A percentile compares a stretch with the other conserved stretches of the same genome.
These are phyloP conservation scores for Heterodera carotae DNA, from an alignment of 1,140 invertebrate genomes.

Conservation along the genomic window DNA sequence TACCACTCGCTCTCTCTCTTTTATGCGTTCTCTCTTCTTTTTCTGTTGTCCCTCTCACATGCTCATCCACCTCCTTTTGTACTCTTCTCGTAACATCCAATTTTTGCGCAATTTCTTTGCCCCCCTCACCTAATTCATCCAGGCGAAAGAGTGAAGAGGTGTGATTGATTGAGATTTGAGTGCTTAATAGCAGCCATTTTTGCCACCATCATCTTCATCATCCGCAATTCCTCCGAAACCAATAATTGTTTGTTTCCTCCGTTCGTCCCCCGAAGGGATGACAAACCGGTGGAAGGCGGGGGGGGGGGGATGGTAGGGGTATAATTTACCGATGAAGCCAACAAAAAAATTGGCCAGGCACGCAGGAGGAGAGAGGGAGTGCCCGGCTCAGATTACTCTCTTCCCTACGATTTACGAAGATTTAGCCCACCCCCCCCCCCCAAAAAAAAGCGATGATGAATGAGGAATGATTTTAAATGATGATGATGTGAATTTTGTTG, in stretches of 20 bases:
- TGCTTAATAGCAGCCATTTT: neutral
- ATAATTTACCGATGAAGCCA: slow-evolving; percentile 3
- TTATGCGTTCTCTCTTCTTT: too few species aligned
- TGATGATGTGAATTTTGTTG: neutral
- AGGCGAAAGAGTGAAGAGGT: neutral
- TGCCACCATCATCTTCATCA: neutral
- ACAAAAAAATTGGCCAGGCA: neutral
- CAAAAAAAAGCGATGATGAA: neutral
- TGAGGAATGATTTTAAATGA: neutral
- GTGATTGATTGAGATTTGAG: too few species aligned
- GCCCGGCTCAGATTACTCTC: neutral
- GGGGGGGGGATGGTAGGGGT: neutral
- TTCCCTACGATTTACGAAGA: too few species aligned
- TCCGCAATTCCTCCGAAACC: neutral
- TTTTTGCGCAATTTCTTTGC: neutral
- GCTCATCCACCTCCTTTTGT: neutral
- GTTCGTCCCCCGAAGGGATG: neutral
- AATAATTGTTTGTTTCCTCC: neutral
- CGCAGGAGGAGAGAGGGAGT: too few species aligned
- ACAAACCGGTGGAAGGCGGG: too few species aligned
- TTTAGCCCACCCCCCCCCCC: too few species aligned
- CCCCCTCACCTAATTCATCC: neutral
- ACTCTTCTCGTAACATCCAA: neutral
- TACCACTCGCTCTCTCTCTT: too few species aligned
- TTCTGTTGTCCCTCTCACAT: too few species aligned